Evolutionary conservation across 2,113 vertebrate species (phyloP).

Genomic region (Felis chaus): DNA sequence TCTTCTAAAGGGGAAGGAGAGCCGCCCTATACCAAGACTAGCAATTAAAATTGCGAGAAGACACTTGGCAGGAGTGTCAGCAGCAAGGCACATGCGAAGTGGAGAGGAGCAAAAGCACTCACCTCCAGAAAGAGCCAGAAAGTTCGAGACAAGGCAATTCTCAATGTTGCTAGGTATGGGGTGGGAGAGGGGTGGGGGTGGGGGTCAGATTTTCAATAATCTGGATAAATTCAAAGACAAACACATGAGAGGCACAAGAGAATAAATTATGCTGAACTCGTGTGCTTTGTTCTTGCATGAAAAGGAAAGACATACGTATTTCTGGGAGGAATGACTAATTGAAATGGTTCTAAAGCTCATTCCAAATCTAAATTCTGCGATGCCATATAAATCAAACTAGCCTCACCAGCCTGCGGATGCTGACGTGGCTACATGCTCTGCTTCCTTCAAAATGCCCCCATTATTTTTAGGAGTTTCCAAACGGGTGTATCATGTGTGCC

Average conservation of each 20-base stretch:
- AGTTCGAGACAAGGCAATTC: not conserved
- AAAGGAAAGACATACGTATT: not conserved
- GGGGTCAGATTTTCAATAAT: not conserved
- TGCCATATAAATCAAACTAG: not conserved
- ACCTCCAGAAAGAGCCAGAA: not conserved
- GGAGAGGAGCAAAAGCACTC: slow-evolving; percentile 27
- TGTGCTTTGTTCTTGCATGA: not conserved
- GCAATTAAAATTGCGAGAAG: slow-evolving; percentile 70
- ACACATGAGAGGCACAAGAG: not conserved
- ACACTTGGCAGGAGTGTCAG: slow-evolving; percentile 54
- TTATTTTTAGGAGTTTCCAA: not conserved
- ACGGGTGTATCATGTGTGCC: not conserved
- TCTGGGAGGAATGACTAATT: not conserved
- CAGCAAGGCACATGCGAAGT: not conserved
- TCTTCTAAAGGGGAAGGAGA: slow-evolving; percentile 54
- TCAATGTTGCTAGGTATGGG: not conserved
- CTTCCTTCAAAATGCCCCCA: not conserved
- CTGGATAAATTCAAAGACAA: not conserved
- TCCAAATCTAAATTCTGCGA: not conserved
- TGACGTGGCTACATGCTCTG: not conserved
- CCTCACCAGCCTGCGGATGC: not conserved
- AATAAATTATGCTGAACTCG: not conserved
- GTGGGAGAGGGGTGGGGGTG: not conserved
- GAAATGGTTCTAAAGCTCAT: not conserved
- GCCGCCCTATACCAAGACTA: slow-evolving; percentile 58